Percentiles rank a stretch among this genome's conserved stretches.
Evolutionary conservation across 2,797 vertebrate genomes (phyloP).

Genomic region (Lepilemur ruficaudatus): DNA sequence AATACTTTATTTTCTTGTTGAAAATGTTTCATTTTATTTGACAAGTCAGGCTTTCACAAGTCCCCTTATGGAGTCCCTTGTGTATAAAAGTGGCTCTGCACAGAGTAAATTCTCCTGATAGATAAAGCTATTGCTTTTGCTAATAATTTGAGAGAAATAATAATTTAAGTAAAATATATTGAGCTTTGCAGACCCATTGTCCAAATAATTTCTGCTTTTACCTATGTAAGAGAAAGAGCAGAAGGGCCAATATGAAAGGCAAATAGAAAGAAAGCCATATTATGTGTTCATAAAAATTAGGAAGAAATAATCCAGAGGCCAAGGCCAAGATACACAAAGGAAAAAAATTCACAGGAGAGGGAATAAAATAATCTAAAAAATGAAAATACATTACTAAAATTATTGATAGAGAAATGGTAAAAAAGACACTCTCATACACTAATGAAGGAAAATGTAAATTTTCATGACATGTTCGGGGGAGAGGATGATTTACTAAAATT

Average conservation of each 20-base stretch:
- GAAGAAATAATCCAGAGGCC: background rate
- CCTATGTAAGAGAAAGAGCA: background rate
- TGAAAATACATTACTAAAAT: background rate
- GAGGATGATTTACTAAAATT: background rate
- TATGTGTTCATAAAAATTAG: background rate
- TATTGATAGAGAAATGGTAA: background rate
- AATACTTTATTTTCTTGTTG: background rate
- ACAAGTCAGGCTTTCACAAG: conserved; percentile 1
- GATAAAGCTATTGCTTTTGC: background rate
- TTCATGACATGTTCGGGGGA: background rate
- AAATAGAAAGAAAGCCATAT: background rate
- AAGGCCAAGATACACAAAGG: background rate
- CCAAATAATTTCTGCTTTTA: background rate
- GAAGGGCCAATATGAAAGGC: background rate
- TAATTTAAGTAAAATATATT: conserved; percentile 14
- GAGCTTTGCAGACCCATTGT: background rate
- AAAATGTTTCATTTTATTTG: conserved; percentile 43
- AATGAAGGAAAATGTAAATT: background rate
- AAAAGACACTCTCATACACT: background rate
- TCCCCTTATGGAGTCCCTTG: background rate
- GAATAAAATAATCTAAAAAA: background rate
- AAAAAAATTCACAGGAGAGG: background rate
- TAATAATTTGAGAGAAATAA: conserved; percentile 14
- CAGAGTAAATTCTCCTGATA: background rate
- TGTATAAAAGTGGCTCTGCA: background rate